Conservation (phyloP, 2,113 vertebrate species). For the Brachyhypopomus gauderio region DNA sequence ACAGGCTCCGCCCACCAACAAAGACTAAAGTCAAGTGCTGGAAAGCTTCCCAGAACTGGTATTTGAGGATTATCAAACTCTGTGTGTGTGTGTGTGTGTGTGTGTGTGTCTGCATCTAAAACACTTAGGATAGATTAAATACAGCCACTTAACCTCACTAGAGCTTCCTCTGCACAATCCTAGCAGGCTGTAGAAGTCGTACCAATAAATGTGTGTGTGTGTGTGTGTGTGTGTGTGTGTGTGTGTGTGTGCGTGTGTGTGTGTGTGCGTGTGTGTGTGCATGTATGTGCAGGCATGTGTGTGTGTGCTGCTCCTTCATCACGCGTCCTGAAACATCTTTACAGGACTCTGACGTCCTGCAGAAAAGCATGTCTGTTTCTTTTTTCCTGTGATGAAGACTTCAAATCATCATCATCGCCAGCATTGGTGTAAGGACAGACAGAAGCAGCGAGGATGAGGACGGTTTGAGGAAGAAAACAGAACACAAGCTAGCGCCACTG, state of each 20-base stretch:
- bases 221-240: background rate
- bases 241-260: constrained; percentile 6
- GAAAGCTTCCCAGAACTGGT: background rate
- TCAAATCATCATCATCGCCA: background rate
- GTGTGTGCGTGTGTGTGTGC: background rate
- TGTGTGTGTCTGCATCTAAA: background rate
- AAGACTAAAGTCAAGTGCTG: background rate
- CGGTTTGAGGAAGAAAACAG: background rate
- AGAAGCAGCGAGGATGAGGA: background rate
- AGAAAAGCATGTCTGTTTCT: constrained; percentile 7
- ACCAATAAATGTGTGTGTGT: background rate
- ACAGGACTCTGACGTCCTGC: constrained; percentile 2
- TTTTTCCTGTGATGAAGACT: constrained; percentile 6
- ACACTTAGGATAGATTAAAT: constrained; percentile 5
- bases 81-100: background rate
- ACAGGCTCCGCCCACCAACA: constrained; percentile 5
- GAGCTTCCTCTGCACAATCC: constrained; percentile 40
- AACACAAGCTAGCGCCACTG: background rate
- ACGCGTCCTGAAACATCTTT: background rate
- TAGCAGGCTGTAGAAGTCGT: background rate
- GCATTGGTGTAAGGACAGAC: background rate
- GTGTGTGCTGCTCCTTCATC: constrained; percentile 23
- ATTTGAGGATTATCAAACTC: background rate
- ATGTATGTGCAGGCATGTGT: background rate
- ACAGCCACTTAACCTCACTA: constrained; percentile 26